A percentile compares a stretch with the other conserved stretches of the same genome.
These are phyloP conservation scores for Gerris buenoi DNA, from an alignment of 1,140 invertebrate genomes.

Conservation along the genomic window DNA sequence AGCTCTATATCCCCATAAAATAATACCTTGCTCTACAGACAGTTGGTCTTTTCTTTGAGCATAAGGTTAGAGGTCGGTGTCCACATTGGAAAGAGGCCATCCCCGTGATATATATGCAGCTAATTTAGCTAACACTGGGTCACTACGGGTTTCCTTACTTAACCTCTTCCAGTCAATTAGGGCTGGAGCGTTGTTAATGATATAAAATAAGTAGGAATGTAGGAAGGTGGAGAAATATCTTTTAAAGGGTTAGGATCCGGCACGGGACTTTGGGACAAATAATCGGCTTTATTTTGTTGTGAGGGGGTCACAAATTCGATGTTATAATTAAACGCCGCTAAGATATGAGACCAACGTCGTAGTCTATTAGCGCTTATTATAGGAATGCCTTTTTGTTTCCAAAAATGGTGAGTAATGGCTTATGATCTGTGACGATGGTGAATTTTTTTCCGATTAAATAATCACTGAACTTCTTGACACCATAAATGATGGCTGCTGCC, in stretches of 20 bases:
- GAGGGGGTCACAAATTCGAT: slow-evolving; percentile 22
- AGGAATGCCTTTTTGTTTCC: slow-evolving; percentile 14
- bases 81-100: not conserved
- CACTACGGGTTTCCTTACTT: not conserved
- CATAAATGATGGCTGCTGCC: no score
- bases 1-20: not conserved
- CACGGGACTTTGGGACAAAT: not conserved
- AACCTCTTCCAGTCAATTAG: not conserved
- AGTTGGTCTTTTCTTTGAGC: not conserved
- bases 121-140: not conserved
- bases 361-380: not conserved
- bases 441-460: slow-evolving; percentile 37
- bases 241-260: not conserved
- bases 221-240: not conserved
- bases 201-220: not conserved
- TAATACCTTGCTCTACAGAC: not conserved
- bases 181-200: not conserved
- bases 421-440: slow-evolving; percentile 33
- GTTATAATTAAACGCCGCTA: slow-evolving; percentile 27
- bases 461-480: no score
- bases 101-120: not conserved
- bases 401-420: slow-evolving; percentile 34
- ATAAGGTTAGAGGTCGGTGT: not conserved
- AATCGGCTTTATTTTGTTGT: not conserved
- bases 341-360: slow-evolving; percentile 16